Percentiles rank a stretch among this genome's conserved stretches.
These are phyloP conservation scores for Bradypodion ventrale DNA, from an alignment of 2,797 vertebrate species.

Conservation along the genomic window DNA sequence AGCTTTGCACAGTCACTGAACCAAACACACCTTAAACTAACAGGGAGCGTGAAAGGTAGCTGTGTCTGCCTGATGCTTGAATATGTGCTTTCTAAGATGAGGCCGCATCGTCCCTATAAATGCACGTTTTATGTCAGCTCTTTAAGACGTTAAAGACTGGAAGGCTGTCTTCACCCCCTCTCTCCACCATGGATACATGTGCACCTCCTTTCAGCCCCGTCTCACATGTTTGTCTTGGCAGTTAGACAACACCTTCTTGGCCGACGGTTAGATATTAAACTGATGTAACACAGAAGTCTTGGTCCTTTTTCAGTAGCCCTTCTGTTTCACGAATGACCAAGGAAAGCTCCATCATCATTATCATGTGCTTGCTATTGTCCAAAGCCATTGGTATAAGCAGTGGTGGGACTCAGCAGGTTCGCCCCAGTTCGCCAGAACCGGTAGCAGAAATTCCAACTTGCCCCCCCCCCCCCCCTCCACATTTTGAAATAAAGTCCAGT, in stretches of 20 bases:
- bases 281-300: conserved; percentile 92
- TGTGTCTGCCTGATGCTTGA: conserved; percentile 82
- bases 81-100: conserved; percentile 77
- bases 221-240: conserved; percentile 95
- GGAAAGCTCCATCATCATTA: conserved; percentile 67
- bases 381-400: no score
- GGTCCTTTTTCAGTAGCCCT: conserved; percentile 80
- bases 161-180: conserved; percentile 85
- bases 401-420: no score
- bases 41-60: conserved; percentile 90
- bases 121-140: conserved; percentile 84
- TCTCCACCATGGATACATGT: neutral
- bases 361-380: conserved; percentile 84
- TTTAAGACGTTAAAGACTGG: conserved; percentile 92
- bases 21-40: conserved; percentile 92
- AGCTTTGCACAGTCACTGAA: conserved; percentile 85
- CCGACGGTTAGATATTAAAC: conserved; percentile 85
- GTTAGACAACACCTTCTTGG: conserved; percentile 86
- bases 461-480: no score
- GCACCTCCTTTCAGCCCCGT: conserved; percentile 80
- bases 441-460: no score
- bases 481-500: no score
- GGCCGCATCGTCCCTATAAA: conserved; percentile 82
- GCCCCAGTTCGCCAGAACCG: no score
- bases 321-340: conserved; percentile 79